Evolutionary conservation across 2,113 vertebrate genomes (phyloP), one percentile per base, ranked within the genome.

Genomic region (Muntiacus muntjak): DNA sequence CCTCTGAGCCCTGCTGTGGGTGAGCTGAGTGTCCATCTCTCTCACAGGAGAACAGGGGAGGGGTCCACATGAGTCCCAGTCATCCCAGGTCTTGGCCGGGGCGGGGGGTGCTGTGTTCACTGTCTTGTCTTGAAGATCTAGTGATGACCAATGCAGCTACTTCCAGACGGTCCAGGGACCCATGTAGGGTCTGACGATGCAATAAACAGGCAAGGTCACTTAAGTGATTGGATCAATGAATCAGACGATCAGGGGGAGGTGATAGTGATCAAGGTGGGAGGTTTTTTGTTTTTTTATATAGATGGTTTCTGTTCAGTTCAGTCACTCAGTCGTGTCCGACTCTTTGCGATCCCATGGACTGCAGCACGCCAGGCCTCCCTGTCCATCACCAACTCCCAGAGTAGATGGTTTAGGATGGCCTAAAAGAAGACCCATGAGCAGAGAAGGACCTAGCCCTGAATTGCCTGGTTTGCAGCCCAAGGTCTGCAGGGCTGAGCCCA

Each of bases 21-120:
- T 36, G 12, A 7, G 43, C 16, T 17, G 26, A 28, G 43, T 2
- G 33, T 86, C 40, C 4, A 0, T 33, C 74, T 90, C 40, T 83
- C 17, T 11, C 0, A 3, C 9, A 0, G 62, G 64, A 33, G 14
- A 50, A 57, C 0, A 6, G 62, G 36, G 23, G 4, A 45, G 92
- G 40, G n/a, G 50, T 13, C 89, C 15, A 25, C 26, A 3, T 0
- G 4, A 13, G 40, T 43, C 55, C 30, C 54, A 0, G 50, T 45
- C 57, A 64, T 16, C 47, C 16, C 12, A 6, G 19, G 45, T 19
- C 3, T 17, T 19, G 81, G n/a, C 28, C 5, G 16, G 21, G 23
- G 25, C 8, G 19, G 19, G 30, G 71, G 74, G 17, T 10, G 0
- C 52, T 5, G 0, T 3, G 1, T 23, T 28, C 33, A 2, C 55